A percentile compares a stretch with the other conserved stretches of the same genome.
phyloP scores from a whole-genome alignment of 2,797 vertebrate species.

The Babyrousa celebensis region DNA sequence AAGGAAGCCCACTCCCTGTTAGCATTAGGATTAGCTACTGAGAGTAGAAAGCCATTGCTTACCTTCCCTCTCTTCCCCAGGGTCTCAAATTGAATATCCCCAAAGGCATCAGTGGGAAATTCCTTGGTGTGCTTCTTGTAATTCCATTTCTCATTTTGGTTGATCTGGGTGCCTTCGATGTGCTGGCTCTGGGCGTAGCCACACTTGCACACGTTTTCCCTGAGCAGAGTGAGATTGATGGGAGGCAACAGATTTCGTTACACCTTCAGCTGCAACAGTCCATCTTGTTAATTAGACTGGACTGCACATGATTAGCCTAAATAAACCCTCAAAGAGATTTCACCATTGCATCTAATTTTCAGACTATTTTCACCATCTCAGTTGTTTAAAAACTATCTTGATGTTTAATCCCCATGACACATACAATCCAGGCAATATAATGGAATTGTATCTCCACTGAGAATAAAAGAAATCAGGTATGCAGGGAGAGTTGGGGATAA shows the following conservation, averaged over 20 bases:
- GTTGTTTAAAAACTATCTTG: not conserved
- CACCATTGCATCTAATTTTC: not conserved
- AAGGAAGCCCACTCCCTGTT: accelerated
- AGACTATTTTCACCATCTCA: not conserved
- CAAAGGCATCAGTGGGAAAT: slow-evolving; percentile 92
- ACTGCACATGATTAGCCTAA: not conserved
- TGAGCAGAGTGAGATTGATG: not conserved
- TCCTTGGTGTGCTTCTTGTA: slow-evolving; percentile 93
- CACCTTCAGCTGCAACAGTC: not conserved
- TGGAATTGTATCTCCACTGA: not conserved
- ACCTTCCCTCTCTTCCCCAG: slow-evolving; percentile 93
- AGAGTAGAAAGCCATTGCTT: not conserved
- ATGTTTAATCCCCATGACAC: not conserved
- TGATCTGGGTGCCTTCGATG: slow-evolving; percentile 90
- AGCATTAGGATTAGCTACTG: accelerated
- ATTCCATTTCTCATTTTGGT: slow-evolving; percentile 91
- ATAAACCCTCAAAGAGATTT: not conserved
- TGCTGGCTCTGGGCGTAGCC: slow-evolving; percentile 92
- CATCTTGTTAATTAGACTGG: not conserved
- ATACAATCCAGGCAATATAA: not conserved
- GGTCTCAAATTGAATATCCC: slow-evolving; percentile 93
- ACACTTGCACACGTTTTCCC: slow-evolving; percentile 91
- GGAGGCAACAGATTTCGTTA: not conserved
- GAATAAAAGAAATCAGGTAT: not conserved
- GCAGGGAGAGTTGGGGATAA: not conserved